These are phyloP conservation scores for Eledone cirrhosa DNA, from an alignment of 2,888 invertebrate genomes.

Conservation along the genomic window DNA sequence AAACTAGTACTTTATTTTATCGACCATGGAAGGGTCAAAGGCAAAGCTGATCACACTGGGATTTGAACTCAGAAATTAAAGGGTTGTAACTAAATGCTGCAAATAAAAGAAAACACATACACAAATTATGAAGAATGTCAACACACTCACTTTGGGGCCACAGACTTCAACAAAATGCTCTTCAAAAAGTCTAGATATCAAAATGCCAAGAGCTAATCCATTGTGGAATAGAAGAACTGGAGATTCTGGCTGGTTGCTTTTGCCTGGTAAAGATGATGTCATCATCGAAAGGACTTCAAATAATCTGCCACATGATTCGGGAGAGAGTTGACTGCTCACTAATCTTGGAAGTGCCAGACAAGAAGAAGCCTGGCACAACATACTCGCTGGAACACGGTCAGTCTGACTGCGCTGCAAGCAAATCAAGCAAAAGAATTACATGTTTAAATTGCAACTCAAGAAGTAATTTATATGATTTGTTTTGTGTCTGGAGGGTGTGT, in stretches of 20 bases:
- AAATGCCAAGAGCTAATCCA: constrained; percentile 54
- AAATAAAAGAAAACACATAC: no score
- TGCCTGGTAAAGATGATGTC: constrained; percentile 45
- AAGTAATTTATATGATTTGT: no score
- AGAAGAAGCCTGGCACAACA: constrained; percentile 52
- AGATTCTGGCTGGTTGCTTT: constrained; percentile 41
- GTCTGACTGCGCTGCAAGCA: constrained; percentile 44
- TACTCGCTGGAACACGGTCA: constrained; percentile 51
- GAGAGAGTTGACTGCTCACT: constrained; percentile 44
- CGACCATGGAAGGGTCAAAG: no score
- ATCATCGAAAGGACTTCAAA: constrained; percentile 44
- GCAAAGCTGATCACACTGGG: no score
- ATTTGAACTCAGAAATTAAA: no score
- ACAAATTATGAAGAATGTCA: neutral
- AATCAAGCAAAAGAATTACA: neutral
- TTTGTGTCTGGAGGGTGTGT: no score
- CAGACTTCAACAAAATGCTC: constrained; percentile 56
- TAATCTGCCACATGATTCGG: constrained; percentile 46
- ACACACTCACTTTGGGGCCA: constrained; percentile 48
- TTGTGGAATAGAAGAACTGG: constrained; percentile 47
- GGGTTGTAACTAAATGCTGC: no score
- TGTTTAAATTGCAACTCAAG: neutral
- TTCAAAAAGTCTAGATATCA: constrained; percentile 50
- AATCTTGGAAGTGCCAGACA: constrained; percentile 42
- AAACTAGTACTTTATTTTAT: no score